These are phyloP conservation scores for Chalcis sispes DNA, from an alignment of 2,888 invertebrate species.

Conservation along the genomic window DNA sequence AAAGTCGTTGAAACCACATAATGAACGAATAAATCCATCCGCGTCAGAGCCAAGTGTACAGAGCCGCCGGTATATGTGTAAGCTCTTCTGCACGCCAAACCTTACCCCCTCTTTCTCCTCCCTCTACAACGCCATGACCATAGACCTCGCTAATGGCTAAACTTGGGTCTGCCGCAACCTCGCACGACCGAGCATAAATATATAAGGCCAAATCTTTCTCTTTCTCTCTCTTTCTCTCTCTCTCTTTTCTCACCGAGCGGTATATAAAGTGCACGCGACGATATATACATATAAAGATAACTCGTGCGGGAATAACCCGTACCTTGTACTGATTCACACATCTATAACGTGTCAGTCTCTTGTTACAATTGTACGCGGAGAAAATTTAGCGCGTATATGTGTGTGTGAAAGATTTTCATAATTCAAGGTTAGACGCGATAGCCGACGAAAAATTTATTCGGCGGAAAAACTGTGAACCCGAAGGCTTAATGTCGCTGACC, in stretches of 20 bases:
- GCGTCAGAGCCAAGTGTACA: conserved; percentile 32
- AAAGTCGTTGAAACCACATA: conserved; percentile 36
- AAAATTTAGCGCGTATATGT: no score
- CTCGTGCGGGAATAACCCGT: conserved; percentile 50
- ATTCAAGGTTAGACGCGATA: no score
- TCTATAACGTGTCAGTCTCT: conserved; percentile 38
- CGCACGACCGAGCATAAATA: conserved; percentile 45
- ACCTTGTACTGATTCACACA: no score
- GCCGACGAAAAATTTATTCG: conserved; percentile 21
- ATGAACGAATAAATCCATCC: conserved; percentile 53
- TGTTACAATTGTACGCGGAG: neutral
- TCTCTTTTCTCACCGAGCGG: conserved; percentile 39
- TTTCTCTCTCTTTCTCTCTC: conserved; percentile 13
- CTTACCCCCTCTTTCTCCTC: neutral
- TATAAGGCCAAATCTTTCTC: conserved; percentile 33
- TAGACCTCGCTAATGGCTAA: conserved; percentile 44
- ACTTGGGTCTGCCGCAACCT: conserved; percentile 38
- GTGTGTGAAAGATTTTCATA: conserved; percentile 43
- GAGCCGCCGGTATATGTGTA: neutral
- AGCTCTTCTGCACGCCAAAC: neutral
- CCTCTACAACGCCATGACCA: neutral
- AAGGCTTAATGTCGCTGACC: no score
- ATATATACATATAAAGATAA: conserved; percentile 60
- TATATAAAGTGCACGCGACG: conserved; percentile 61
- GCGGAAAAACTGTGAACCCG: no score